Evolutionary conservation across 2,113 vertebrate species (phyloP).

Genomic region (Elgaria multicarinata): DNA sequence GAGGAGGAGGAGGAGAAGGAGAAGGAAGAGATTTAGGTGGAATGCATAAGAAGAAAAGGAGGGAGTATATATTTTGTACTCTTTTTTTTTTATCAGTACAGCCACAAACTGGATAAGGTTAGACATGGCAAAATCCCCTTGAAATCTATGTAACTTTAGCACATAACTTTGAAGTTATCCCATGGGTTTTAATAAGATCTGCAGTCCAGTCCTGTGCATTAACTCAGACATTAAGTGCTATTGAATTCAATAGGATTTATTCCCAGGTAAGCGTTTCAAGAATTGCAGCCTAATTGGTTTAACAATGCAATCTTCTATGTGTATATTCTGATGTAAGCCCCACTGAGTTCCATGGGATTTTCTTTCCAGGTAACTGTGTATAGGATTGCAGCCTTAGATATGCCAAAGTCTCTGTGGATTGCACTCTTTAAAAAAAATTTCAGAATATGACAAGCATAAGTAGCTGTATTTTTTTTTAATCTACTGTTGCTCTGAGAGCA

Average conservation of each 20-base stretch:
- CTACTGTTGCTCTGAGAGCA: not conserved
- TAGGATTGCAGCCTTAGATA: not conserved
- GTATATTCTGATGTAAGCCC: too few species aligned
- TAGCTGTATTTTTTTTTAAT: not conserved
- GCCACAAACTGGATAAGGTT: not conserved
- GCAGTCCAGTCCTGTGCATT: not conserved
- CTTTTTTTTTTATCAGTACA: not conserved
- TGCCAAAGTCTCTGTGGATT: not conserved
- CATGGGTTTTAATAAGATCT: not conserved
- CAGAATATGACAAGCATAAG: not conserved
- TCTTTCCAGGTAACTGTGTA: not conserved
- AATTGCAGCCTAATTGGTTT: not conserved
- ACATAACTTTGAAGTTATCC: not conserved
- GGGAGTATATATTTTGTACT: not conserved
- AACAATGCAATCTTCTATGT: too few species aligned
- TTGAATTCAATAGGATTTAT: not conserved
- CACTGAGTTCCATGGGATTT: not conserved
- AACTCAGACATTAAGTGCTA: not conserved
- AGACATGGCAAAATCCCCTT: not conserved
- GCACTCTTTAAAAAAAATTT: not conserved
- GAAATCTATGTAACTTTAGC: not conserved
- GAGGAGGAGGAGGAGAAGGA: not conserved
- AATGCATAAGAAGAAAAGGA: not conserved
- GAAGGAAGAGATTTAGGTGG: not conserved
- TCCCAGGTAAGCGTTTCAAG: too few species aligned